A percentile compares a stretch with the other conserved stretches of the same genome.
phyloP scores from a whole-genome alignment of 2,113 vertebrate genomes.

The Strix uralensis region DNA sequence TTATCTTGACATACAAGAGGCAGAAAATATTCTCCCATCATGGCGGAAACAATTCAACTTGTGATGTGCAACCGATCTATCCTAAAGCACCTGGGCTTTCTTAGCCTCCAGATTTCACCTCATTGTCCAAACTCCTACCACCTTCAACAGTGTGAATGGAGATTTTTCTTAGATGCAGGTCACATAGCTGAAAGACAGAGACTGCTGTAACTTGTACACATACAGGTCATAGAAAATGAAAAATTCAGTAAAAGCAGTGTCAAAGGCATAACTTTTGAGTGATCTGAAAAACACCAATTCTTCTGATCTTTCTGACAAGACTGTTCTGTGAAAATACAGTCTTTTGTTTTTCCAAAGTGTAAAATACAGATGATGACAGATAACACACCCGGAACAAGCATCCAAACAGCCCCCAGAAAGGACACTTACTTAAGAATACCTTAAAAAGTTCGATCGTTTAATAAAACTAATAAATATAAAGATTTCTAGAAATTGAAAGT shows the following conservation, averaged over 20 bases:
- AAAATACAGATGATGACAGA: neutral
- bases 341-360: neutral
- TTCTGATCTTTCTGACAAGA: conserved; percentile 10
- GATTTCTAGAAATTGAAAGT: neutral
- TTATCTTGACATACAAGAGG: neutral
- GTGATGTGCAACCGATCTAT: neutral
- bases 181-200: neutral
- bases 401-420: neutral
- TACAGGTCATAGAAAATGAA: neutral
- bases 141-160: accelerated
- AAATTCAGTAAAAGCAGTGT: neutral
- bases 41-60: neutral
- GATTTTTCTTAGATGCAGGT: neutral
- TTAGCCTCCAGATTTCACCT: neutral
- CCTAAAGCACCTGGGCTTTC: neutral
- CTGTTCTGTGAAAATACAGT: neutral
- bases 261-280: neutral
- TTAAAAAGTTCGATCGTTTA: neutral
- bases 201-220: neutral
- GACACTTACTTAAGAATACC: neutral
- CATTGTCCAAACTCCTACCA: neutral
- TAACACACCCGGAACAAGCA: neutral
- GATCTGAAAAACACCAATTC: neutral
- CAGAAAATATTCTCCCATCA: neutral
- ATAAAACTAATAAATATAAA: neutral